phyloP scores from a whole-genome alignment of 2,888 invertebrate species.

The Pemphredon lugubris region DNA sequence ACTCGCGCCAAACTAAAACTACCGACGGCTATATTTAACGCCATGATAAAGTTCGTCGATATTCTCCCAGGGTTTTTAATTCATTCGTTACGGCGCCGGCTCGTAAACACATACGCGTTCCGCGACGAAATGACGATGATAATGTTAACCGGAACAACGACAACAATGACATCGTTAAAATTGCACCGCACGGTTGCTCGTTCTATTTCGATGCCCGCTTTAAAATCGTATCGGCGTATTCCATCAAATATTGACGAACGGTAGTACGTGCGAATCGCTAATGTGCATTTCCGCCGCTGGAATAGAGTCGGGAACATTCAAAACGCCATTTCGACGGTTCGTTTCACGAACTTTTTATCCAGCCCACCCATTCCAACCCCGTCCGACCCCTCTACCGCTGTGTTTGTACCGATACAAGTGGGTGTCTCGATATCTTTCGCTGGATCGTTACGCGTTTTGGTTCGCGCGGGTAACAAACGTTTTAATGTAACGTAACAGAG shows the following conservation, averaged over 20 bases:
- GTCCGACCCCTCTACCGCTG: too few relatives aligned
- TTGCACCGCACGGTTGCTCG: slow-evolving; percentile 3
- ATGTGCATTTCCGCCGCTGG: neutral
- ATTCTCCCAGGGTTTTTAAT: slow-evolving; percentile 36
- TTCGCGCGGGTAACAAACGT: neutral
- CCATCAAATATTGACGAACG: slow-evolving; percentile 27
- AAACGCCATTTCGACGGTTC: slow-evolving; percentile 18
- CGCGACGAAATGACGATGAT: slow-evolving; percentile 12
- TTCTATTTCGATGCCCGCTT: neutral
- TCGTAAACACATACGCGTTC: slow-evolving; percentile 4
- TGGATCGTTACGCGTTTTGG: neutral
- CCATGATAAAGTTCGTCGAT: neutral
- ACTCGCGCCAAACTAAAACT: neutral
- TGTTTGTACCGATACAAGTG: neutral
- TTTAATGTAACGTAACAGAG: too few relatives aligned
- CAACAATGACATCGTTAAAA: slow-evolving; percentile 30
- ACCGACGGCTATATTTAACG: neutral
- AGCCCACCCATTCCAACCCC: too few relatives aligned
- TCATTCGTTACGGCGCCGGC: slow-evolving; percentile 14
- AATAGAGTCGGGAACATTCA: slow-evolving; percentile 2
- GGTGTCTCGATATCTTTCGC: slow-evolving; percentile 15
- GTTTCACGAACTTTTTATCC: slow-evolving; percentile 21
- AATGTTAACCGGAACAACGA: slow-evolving; percentile 25
- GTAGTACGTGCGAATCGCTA: neutral
- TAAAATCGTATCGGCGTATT: slow-evolving; percentile 14